Base-by-base conservation (phyloP, 1,140 invertebrate genomes). In the Ceratosolen solmsi region DNA sequence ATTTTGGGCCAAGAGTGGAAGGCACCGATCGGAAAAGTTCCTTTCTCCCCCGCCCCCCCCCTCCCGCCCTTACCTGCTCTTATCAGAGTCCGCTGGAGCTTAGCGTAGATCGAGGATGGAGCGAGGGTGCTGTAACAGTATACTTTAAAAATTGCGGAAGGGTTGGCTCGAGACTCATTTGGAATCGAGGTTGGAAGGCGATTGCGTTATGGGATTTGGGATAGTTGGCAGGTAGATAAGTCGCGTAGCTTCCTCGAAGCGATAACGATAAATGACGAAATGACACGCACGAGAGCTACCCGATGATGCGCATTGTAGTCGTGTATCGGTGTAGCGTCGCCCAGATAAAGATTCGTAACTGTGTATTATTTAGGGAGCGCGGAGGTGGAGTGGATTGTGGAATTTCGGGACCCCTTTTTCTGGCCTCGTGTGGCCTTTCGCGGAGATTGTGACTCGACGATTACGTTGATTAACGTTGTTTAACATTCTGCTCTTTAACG, bases 401-500 rank as follows among this genome's bases (percentile, higher is more conserved):
- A 71, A 49, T 71, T 71, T 71, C 25, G 41, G 41, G 33, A 17
- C 63, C 63, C 41, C 38, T 71, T 71, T 71, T 71, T 22, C n/a
- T 38, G n/a, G n/a, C n/a, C n/a, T 46, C 38, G 68, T 46, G 68
- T 70, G 38, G 68, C 36, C 30, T 41, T 65, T 70, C 70, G 38
- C 70, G 41, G 41, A 71, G 41, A 46, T 71, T 49, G 41, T 49
- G 70, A 71, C 70, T 71, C 70, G n/a, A 71, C 25, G 70, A 71
- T 71, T 71, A 71, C 41, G 41, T 49, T 49, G 41, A 71, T 71
- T 46, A 71, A 71, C 70, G 70, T 46, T 49, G 70, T 71, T 71
- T 71, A 71, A 71, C 38, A 49, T 71, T 71, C 41, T 71, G 41
- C 70, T 71, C 41, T 71, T 71, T 71, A 71, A 71, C 70, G 70